Evolutionary conservation across 1,140 invertebrate species (phyloP).

Genomic region (Drosophila serrata): DNA sequence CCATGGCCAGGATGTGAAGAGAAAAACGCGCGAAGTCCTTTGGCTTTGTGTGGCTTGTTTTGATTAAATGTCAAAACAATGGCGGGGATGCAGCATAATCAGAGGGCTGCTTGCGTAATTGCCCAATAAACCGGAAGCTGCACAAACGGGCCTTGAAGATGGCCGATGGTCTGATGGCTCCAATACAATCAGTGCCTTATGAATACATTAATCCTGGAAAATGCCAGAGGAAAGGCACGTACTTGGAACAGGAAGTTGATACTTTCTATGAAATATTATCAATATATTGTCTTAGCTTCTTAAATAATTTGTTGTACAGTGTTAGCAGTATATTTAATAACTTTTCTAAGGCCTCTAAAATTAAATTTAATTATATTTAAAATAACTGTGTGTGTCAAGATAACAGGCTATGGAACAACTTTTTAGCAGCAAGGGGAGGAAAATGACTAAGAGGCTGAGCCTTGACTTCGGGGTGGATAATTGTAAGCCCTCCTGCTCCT

Average conservation of each 20-base stretch:
- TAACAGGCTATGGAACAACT: background rate
- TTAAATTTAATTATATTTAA: background rate
- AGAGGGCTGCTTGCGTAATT: conserved; percentile 73
- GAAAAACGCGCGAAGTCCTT: conserved; percentile 13
- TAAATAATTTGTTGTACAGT: too few species aligned
- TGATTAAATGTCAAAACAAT: conserved; percentile 81
- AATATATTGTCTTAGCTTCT: too few species aligned
- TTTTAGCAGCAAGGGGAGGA: background rate
- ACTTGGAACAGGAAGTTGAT: background rate
- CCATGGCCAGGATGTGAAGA: conserved; percentile 7
- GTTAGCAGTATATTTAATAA: too few species aligned
- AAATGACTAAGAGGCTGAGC: background rate
- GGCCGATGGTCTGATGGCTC: background rate
- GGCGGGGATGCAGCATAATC: conserved; percentile 72
- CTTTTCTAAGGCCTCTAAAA: too few species aligned
- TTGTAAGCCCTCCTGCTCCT: conserved; percentile 6
- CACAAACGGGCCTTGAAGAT: conserved; percentile 11
- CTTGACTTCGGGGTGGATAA: conserved; percentile 22
- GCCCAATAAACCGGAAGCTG: conserved; percentile 76
- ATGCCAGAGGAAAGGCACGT: background rate
- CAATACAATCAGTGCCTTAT: conserved; percentile 16
- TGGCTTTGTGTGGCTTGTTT: conserved; percentile 52
- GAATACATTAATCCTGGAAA: conserved; percentile 13
- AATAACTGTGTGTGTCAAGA: background rate
- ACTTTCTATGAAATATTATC: too few species aligned